These are phyloP conservation scores for Formicarius rufipectus DNA, from an alignment of 2,113 vertebrate species.

Conservation along the genomic window DNA sequence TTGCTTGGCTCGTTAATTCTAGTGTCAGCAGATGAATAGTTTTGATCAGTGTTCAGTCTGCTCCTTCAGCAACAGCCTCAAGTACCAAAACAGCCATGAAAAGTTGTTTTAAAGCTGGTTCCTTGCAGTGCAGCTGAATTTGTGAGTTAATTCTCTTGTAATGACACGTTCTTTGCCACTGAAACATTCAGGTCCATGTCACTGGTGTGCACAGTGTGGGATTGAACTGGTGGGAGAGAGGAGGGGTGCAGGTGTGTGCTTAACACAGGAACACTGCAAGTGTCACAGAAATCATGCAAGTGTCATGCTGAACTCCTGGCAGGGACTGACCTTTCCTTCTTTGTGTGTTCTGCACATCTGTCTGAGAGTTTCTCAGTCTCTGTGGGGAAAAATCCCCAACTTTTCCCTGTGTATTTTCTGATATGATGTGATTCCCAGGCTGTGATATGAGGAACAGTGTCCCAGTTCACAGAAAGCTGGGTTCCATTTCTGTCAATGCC, in stretches of 20 bases:
- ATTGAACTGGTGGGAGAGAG: not conserved
- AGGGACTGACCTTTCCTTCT: not conserved
- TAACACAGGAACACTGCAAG: not conserved
- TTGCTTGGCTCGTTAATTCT: not conserved
- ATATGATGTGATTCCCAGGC: not conserved
- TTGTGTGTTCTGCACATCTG: not conserved
- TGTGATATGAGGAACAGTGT: not conserved
- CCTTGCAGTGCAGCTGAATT: not conserved
- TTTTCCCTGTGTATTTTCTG: not conserved
- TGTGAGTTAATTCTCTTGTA: not conserved
- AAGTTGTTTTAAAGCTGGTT: not conserved
- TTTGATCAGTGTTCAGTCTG: not conserved
- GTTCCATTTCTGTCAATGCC: not conserved
- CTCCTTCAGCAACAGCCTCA: not conserved
- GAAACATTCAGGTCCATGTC: not conserved
- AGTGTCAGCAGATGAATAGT: not conserved
- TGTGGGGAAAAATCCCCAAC: accelerated
- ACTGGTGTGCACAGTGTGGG: not conserved
- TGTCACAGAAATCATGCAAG: not conserved
- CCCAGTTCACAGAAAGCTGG: not conserved
- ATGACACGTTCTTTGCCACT: not conserved
- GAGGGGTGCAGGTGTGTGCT: not conserved
- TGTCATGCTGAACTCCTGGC: not conserved
- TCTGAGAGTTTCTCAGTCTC: not conserved
- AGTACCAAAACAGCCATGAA: not conserved